Evolutionary conservation across 2,113 vertebrate genomes (phyloP), one percentile per base, ranked within the genome.

Genomic region (Paradoxurus hermaphroditus): DNA sequence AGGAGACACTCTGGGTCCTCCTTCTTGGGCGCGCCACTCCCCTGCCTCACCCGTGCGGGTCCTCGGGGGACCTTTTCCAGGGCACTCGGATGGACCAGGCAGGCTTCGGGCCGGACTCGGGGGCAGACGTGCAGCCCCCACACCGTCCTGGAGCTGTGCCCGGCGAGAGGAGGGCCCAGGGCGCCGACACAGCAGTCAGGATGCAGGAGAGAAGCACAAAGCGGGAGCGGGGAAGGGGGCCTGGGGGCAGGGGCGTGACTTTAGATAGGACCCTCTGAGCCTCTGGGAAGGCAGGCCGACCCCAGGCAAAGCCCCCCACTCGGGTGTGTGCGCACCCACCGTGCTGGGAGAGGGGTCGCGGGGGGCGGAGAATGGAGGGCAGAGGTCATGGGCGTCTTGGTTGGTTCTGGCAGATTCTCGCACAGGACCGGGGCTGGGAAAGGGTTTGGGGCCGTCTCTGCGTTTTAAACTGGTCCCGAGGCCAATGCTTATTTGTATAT

Each of bases 291-390:
- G 72, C 15, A 4, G 72, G 72, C 14, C 44, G 7, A 75, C 14
- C 41, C 72, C 72, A 18, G 25, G 4, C 39, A 5, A 36, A 63
- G 89, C 36, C 44, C 81, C 65, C 31, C 29, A 6, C 36, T 31
- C 1, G 3, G 21, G 15, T 21, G 7, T 12, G 11, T 3, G 1
- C 18, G 0, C 0, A 0, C 4, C 0, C 0, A 0, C 4, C 0
- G 1, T 5, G 13, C 18, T 14, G 11, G 46, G 59, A 29, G 53
- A 8, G 18, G 0, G 1, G 29, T 7, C 2, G 31, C 41, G 2
- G 1, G 5, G 1, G 23, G 16, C 3, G 31, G 31, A 44, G 41
- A 12, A 4, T 5, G 25, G 41, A 44, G 10, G 7, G 0, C n/a
- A 9, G 49, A 51, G 7, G 41, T 1, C 7, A 3, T 0, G 2